phyloP scores from a whole-genome alignment of 2,797 vertebrate genomes.

The Phoebastria nigripes region DNA sequence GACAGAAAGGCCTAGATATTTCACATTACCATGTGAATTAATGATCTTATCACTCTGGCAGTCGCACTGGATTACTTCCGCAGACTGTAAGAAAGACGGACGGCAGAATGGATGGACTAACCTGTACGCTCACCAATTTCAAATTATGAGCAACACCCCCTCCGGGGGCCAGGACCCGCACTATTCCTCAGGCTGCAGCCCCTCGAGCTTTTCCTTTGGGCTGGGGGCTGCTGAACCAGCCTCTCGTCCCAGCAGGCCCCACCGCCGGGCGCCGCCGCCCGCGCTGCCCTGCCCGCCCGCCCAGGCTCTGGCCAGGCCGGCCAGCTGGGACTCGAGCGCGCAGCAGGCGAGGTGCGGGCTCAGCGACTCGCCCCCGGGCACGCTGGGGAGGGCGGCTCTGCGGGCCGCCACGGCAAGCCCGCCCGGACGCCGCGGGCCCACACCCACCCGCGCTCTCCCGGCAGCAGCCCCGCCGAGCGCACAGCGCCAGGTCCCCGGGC shows the following conservation, averaged over 20 bases:
- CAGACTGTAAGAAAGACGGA: accelerated
- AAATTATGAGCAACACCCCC: accelerated
- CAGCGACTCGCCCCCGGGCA: not conserved
- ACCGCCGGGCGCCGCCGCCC: not conserved
- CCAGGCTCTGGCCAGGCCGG: not conserved
- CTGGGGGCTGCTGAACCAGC: not conserved
- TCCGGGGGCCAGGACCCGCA: not conserved
- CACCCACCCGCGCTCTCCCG: not conserved
- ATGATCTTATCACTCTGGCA: accelerated
- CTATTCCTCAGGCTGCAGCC: accelerated
- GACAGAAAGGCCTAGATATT: not conserved
- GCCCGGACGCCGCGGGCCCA: not conserved
- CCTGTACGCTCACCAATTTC: accelerated
- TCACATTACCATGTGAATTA: accelerated
- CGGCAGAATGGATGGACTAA: accelerated
- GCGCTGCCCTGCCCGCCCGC: not conserved
- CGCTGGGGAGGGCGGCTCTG: not conserved
- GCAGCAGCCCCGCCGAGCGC: not conserved
- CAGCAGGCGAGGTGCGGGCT: not conserved
- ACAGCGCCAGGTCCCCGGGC: no score
- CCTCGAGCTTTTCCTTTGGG: accelerated
- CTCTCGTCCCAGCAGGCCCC: not conserved
- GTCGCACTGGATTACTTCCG: accelerated
- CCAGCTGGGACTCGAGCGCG: not conserved
- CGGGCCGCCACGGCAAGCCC: not conserved